Evolutionary conservation across 1,140 invertebrate species (phyloP), one percentile per base, ranked within the genome.

Genomic region (Phocides pigmalion): DNA sequence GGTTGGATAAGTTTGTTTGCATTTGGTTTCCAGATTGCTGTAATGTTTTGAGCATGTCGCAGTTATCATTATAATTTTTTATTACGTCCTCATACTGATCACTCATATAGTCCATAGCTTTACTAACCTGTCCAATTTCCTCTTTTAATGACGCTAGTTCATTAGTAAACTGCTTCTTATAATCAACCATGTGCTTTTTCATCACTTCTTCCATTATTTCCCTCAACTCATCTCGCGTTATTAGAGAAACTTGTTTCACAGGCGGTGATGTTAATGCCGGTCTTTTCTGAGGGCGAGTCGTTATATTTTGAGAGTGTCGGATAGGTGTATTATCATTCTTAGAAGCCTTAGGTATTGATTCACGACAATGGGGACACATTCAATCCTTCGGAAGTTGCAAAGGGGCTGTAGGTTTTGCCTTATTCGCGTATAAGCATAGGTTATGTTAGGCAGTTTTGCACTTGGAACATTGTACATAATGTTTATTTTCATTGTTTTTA

Each of bases 271-370:
- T 20, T 11, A 49, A 25, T n/a, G 46, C 20, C 3, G 46, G 46
- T 11, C n/a, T 49, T n/a, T 49, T 49, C 25, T n/a, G 4, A 15
- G 46, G 46, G 19, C 46, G 46, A 11, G 4, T 4, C 17, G 46
- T 49, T 2, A 49, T 20, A 49, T 49, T 49, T 25, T 49, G 46
- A 3, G 6, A 9, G 1, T 22, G 19, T 4, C 46, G 46, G 20
- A 49, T 49, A 14, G 46, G 46, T 12, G 46, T 25, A 20, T 49
- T 49, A 25, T 49, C 46, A 25, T 25, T 49, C 12, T 49, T 49
- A 17, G 20, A 28, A n/a, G 9, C 46, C 12, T 49, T 49, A 11
- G 46, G 20, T 22, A 5, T 22, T 22, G 20, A 49, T 49, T 49
- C 46, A 6, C 12, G 19, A 22, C 46, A 49, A 12, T 14, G 9